These are phyloP conservation scores for Triplophysa dalaica DNA, from an alignment of 2,113 vertebrate genomes.

Conservation along the genomic window DNA sequence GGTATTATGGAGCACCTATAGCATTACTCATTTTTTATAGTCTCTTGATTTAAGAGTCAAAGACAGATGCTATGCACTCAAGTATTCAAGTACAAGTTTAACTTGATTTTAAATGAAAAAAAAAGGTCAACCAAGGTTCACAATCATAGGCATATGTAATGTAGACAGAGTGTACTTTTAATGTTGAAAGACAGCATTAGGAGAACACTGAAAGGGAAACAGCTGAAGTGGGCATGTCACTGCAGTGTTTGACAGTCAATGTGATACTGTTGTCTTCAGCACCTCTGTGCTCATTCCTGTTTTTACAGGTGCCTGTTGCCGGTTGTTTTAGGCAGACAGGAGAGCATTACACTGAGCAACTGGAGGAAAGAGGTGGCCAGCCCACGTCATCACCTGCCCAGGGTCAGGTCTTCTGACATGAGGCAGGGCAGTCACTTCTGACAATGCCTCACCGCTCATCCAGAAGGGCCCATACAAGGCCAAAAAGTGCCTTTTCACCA, in stretches of 20 bases:
- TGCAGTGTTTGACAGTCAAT: conserved; percentile 24
- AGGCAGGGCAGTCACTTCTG: background rate
- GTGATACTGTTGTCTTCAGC: conserved; percentile 22
- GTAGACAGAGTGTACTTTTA: background rate
- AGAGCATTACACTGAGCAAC: background rate
- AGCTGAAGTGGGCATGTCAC: conserved; percentile 28
- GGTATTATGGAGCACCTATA: no score
- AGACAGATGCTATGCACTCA: no score
- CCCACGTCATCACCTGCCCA: conserved; percentile 47
- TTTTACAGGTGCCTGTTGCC: conserved; percentile 57
- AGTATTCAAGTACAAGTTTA: no score
- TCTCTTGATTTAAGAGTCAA: no score
- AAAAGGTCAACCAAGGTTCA: background rate
- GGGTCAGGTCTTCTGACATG: conserved; percentile 44
- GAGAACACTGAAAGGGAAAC: background rate
- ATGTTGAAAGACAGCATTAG: conserved; percentile 11
- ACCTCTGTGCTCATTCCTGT: conserved; percentile 49
- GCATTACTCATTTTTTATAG: no score
- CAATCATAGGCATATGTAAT: background rate
- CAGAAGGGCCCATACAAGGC: conserved; percentile 11
- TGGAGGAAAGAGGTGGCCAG: conserved; percentile 20
- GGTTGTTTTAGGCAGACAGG: conserved; percentile 22
- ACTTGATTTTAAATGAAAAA: background rate
- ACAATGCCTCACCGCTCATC: conserved; percentile 8
- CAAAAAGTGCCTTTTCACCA: conserved; percentile 33